Percentiles rank a stretch among this genome's conserved stretches.
These are phyloP conservation scores for Muscicapa striata DNA, from an alignment of 2,797 vertebrate genomes.

Conservation along the genomic window DNA sequence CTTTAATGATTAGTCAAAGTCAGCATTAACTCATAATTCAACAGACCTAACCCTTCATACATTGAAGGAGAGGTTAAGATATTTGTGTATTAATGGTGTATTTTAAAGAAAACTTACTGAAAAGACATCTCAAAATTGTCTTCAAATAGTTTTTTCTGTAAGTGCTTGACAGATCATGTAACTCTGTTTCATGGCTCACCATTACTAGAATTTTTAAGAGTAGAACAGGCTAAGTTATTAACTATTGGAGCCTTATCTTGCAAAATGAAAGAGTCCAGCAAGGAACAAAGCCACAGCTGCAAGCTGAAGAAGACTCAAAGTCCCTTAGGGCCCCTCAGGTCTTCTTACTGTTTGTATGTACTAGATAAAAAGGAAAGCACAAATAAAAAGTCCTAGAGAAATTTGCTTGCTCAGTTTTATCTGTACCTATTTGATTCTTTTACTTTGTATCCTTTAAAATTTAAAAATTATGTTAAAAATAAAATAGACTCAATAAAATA, in stretches of 20 bases:
- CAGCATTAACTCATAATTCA: neutral
- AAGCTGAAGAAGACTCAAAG: slow-evolving; percentile 21
- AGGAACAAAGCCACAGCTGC: slow-evolving; percentile 49
- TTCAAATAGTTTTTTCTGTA: neutral
- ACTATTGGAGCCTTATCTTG: neutral
- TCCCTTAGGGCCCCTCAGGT: neutral
- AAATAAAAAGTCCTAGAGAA: neutral
- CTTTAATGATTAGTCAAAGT: neutral
- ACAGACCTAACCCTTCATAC: neutral
- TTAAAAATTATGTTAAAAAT: neutral
- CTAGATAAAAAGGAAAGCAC: slow-evolving; percentile 26
- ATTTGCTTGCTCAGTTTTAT: neutral
- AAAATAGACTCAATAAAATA: neutral
- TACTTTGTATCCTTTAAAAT: neutral
- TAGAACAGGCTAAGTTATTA: neutral
- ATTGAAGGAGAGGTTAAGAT: neutral
- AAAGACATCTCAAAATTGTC: neutral
- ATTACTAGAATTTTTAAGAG: neutral
- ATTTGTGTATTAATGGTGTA: neutral
- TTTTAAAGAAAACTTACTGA: neutral
- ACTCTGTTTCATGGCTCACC: neutral
- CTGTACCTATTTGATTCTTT: neutral
- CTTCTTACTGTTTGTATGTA: slow-evolving; percentile 42
- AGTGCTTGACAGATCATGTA: neutral
- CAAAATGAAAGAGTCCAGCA: slow-evolving; percentile 10